Conservation (phyloP, 2,888 invertebrate genomes). For the Philopedon plagiatum region DNA sequence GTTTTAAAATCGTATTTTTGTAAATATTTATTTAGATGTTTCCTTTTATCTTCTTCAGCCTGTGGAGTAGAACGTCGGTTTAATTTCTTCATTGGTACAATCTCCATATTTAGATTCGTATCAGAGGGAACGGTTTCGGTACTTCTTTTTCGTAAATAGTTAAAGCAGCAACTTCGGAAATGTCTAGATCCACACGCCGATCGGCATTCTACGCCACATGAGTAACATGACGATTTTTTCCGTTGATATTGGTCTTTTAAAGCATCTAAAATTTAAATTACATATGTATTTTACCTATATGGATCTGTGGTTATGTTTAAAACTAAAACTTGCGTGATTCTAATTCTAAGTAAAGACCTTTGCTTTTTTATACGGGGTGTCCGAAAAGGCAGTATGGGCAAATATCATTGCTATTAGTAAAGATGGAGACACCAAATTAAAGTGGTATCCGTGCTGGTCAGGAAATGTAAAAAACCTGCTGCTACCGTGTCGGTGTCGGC, state of each 20-base stretch:
- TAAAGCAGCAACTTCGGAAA: constrained; percentile 81
- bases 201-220: constrained; percentile 79
- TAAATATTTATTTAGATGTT: not conserved
- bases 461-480: no score
- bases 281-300: no score
- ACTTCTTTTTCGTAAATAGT: constrained; percentile 76
- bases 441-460: no score
- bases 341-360: no score
- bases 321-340: no score
- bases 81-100: not conserved
- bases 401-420: no score
- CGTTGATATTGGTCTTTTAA: constrained; percentile 21
- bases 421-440: no score
- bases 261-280: constrained; percentile 16
- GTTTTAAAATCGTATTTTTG: not conserved
- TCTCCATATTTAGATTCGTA: constrained; percentile 60
- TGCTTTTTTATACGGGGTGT: no score
- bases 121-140: constrained; percentile 52
- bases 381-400: no score
- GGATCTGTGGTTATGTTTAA: no score
- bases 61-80: not conserved
- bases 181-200: constrained; percentile 78
- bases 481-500: no score
- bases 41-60: constrained; percentile 18
- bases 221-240: constrained; percentile 73